These are phyloP conservation scores for Orthonyx spaldingii DNA, from an alignment of 2,113 vertebrate species.

Conservation along the genomic window DNA sequence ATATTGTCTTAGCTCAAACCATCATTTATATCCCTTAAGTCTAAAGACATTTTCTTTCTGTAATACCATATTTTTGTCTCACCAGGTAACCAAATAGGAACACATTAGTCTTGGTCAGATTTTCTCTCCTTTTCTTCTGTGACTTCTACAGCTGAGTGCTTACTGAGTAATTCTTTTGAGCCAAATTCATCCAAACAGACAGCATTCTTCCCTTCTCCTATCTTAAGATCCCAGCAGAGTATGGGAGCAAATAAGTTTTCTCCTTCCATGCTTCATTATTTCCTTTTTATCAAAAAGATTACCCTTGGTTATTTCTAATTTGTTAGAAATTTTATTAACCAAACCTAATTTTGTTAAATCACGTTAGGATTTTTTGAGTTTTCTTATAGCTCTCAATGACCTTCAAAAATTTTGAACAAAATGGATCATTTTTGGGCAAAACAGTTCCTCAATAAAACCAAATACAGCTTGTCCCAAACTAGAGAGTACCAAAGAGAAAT, in stretches of 20 bases:
- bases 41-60: neutral
- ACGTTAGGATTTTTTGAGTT: neutral
- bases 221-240: neutral
- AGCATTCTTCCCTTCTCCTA: neutral
- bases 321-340: too few species aligned
- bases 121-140: neutral
- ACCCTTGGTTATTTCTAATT: neutral
- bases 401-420: neutral
- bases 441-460: neutral
- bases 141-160: neutral
- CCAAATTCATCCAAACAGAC: neutral
- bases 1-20: neutral
- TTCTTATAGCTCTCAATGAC: neutral
- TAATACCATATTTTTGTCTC: neutral
- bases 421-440: neutral
- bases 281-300: neutral
- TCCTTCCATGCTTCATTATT: neutral
- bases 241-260: neutral
- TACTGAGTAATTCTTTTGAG: neutral
- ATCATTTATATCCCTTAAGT: neutral
- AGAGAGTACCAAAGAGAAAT: neutral
- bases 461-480: rapidly evolving
- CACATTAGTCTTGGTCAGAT: neutral
- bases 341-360: neutral
- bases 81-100: neutral